Percentiles rank a stretch among this genome's conserved stretches.
Evolutionary conservation across 2,113 vertebrate genomes (phyloP).

Genomic region (Zosterops lateralis): DNA sequence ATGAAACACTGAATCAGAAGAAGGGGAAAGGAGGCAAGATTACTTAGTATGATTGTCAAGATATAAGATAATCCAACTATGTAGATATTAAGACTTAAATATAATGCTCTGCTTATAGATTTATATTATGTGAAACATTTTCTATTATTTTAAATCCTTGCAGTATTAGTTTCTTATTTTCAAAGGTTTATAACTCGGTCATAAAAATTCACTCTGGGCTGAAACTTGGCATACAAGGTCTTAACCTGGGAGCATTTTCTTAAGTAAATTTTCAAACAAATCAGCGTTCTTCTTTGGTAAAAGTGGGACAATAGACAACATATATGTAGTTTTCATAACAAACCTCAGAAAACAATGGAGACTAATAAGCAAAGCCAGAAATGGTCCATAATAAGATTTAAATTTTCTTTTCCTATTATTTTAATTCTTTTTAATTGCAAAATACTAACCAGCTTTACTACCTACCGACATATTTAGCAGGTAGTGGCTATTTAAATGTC

Average conservation of each 20-base stretch:
- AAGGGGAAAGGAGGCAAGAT: slow-evolving; percentile 69
- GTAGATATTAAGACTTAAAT: slow-evolving; percentile 88
- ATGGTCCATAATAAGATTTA: neutral
- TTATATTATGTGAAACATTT: slow-evolving; percentile 87
- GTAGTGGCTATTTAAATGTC: neutral
- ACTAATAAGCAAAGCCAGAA: neutral
- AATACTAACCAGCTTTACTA: neutral
- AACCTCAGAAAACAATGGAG: neutral
- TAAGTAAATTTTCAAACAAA: slow-evolving; percentile 69
- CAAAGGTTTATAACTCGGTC: slow-evolving; percentile 78
- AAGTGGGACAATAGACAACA: neutral
- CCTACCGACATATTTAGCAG: neutral
- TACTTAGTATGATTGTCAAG: slow-evolving; percentile 83
- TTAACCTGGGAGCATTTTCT: slow-evolving; percentile 71
- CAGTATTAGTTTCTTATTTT: slow-evolving; percentile 83
- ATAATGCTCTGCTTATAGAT: slow-evolving; percentile 83
- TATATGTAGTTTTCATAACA: neutral
- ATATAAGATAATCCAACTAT: slow-evolving; percentile 81
- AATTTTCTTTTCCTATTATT: neutral
- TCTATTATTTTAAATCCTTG: slow-evolving; percentile 85
- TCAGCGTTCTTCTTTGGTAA: slow-evolving; percentile 30
- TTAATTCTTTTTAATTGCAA: neutral
- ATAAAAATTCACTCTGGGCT: slow-evolving; percentile 74
- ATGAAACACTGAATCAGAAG: slow-evolving; percentile 78
- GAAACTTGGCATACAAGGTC: slow-evolving; percentile 71